A percentile compares a stretch with the other conserved stretches of the same genome.
Evolutionary conservation across 2,113 vertebrate genomes (phyloP).

Genomic region (Thunnus thynnus): DNA sequence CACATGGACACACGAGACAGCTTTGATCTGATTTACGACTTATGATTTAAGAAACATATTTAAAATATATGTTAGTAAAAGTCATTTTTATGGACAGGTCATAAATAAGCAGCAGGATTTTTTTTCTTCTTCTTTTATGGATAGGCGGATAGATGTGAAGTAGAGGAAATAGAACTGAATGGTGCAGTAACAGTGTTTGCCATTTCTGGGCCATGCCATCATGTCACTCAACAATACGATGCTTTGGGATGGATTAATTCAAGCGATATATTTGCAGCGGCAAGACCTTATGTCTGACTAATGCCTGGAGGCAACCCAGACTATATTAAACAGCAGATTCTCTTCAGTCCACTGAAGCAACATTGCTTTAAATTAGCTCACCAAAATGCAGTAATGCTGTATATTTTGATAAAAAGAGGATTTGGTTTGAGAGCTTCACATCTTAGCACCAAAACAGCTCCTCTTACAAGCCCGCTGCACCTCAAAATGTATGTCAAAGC

Average conservation of each 20-base stretch:
- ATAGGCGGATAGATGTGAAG: background rate
- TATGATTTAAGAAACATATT: background rate
- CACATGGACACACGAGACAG: conserved; percentile 6
- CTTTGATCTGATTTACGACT: background rate
- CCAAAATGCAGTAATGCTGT: background rate
- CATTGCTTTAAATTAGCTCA: background rate
- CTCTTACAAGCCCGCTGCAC: background rate
- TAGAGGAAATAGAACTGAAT: conserved; percentile 11
- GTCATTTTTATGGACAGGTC: conserved; percentile 2
- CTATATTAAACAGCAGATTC: background rate
- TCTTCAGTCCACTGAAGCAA: background rate
- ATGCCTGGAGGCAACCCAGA: background rate
- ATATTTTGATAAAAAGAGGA: background rate
- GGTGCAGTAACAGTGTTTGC: conserved; percentile 9
- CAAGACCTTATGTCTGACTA: background rate
- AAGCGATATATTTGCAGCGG: conserved; percentile 19
- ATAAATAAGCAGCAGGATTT: conserved; percentile 1
- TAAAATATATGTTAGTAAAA: conserved; percentile 3
- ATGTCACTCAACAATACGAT: conserved; percentile 38
- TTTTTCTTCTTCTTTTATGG: background rate
- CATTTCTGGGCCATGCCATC: conserved; percentile 45
- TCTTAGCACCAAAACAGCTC: conserved; percentile 14
- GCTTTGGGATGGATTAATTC: conserved; percentile 14
- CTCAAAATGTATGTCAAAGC: conserved; percentile 23
- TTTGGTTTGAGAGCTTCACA: conserved; percentile 6